phyloP scores from a whole-genome alignment of 2,797 vertebrate species.

The Buphagus erythrorhynchus region DNA sequence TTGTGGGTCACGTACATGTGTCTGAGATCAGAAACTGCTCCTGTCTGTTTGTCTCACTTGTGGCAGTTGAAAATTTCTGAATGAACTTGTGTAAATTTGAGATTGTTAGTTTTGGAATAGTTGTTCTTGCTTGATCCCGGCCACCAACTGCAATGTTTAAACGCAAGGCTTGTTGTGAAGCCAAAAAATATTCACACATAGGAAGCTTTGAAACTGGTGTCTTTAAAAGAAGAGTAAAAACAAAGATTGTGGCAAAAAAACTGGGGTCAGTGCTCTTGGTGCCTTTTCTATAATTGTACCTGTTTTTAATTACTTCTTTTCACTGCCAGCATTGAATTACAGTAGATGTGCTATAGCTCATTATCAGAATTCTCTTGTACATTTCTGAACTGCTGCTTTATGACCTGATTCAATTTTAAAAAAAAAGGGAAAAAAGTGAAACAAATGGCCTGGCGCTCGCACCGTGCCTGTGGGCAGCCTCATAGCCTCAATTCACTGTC shows the following conservation, averaged over 20 bases:
- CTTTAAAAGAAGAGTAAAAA: conserved; percentile 74
- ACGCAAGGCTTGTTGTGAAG: conserved; percentile 78
- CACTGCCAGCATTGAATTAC: conserved; percentile 83
- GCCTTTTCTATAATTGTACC: conserved; percentile 85
- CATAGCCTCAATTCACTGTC: conserved; percentile 2
- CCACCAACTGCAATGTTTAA: conserved; percentile 73
- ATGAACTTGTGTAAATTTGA: conserved; percentile 65
- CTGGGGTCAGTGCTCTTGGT: conserved; percentile 86
- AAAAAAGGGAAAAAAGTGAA: background rate
- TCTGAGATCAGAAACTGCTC: conserved; percentile 48
- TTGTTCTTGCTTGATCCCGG: conserved; percentile 73
- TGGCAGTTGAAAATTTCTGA: conserved; percentile 69
- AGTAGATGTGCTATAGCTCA: conserved; percentile 76
- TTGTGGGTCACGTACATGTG: background rate
- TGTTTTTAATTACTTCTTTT: conserved; percentile 84
- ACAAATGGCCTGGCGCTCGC: conserved; percentile 48
- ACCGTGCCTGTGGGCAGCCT: conserved; percentile 63
- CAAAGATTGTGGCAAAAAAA: conserved; percentile 75
- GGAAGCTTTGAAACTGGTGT: conserved; percentile 82
- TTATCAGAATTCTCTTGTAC: conserved; percentile 79
- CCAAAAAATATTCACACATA: conserved; percentile 73
- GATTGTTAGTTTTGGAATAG: conserved; percentile 39
- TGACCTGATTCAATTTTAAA: conserved; percentile 67
- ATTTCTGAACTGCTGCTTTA: conserved; percentile 76
- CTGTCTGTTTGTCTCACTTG: background rate